A percentile compares a stretch with the other conserved stretches of the same genome.
Conservation (phyloP, 2,888 invertebrate species). For the Dynastes grantii region DNA sequence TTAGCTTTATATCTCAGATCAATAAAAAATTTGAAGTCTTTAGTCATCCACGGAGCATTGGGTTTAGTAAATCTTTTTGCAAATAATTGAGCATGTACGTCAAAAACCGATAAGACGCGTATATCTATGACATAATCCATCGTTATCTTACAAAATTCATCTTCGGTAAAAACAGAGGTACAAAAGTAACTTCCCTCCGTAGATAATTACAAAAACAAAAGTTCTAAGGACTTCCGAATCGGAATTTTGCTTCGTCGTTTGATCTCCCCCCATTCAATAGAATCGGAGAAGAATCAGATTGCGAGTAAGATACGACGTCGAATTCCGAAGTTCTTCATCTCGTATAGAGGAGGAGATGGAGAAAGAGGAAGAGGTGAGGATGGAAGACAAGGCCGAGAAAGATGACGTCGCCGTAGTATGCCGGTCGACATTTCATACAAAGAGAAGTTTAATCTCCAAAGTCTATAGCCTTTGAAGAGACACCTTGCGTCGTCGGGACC, state of each 20-base stretch:
- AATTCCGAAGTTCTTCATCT: background rate
- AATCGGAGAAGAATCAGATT: background rate
- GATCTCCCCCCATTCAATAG: constrained; percentile 12
- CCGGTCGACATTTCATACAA: constrained; percentile 9
- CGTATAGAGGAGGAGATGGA: background rate
- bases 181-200: background rate
- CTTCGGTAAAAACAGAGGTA: background rate
- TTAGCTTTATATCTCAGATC: no score
- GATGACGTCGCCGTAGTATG: constrained; percentile 12
- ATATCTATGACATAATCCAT: no score
- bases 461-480: constrained; percentile 21
- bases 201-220: constrained; percentile 8
- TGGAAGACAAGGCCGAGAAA: background rate
- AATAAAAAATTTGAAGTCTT: no score
- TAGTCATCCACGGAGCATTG: no score
- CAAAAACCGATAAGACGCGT: no score
- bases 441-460: constrained; percentile 30
- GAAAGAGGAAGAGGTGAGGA: background rate
- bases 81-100: no score
- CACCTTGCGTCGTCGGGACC: background rate
- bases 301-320: background rate
- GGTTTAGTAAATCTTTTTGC: no score
- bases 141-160: no score
- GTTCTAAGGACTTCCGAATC: background rate
- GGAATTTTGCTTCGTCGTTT: constrained; percentile 22